Percentiles rank a stretch among this genome's conserved stretches.
Evolutionary conservation across 2,888 invertebrate species (phyloP).

Genomic region (Steromphala cineraria): DNA sequence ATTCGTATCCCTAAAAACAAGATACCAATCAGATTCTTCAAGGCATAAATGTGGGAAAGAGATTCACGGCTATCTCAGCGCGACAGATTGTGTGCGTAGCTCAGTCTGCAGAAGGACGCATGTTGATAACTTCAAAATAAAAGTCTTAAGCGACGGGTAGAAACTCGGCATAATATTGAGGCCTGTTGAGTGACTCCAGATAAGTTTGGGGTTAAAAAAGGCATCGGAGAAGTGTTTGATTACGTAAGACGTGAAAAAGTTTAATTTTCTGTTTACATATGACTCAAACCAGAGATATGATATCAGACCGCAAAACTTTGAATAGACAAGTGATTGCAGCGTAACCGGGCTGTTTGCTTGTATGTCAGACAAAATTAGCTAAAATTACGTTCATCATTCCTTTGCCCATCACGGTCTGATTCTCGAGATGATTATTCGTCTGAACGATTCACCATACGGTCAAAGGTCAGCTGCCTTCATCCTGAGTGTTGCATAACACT

Average conservation of each 20-base stretch:
- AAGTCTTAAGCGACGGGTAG: background rate
- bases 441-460: background rate
- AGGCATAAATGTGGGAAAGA: background rate
- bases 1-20: background rate
- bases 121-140: constrained; percentile 3
- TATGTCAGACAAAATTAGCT: constrained; percentile 1
- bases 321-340: background rate
- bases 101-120: background rate
- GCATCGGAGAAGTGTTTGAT: background rate
- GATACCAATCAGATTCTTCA: background rate
- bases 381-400: background rate
- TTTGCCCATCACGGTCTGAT: background rate
- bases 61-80: background rate
- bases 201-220: background rate
- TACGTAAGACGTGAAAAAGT: background rate
- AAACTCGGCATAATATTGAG: background rate
- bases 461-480: background rate
- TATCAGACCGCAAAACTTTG: background rate
- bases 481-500: background rate
- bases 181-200: background rate
- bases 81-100: background rate
- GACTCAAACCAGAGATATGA: background rate
- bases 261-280: constrained; percentile 1
- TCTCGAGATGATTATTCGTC: background rate
- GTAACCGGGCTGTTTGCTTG: background rate